phyloP scores from a whole-genome alignment of 2,113 vertebrate genomes.

The Coreoperca whiteheadi region DNA sequence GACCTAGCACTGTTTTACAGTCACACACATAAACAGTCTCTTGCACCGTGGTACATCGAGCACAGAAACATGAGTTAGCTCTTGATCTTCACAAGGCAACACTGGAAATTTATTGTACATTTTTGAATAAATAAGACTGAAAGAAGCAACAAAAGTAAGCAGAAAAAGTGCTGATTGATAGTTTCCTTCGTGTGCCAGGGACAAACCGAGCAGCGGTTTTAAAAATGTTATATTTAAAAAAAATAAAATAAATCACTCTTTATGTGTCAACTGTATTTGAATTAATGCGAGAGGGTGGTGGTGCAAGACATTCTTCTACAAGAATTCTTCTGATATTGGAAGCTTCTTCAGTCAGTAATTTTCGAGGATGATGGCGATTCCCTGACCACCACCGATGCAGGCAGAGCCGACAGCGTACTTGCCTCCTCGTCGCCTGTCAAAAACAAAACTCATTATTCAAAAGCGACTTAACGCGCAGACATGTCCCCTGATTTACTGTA shows the following conservation, averaged over 20 bases:
- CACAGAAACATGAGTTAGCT: conserved; percentile 16
- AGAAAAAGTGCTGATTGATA: not conserved
- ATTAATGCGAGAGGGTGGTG: not conserved
- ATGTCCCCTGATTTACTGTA: rapidly evolving
- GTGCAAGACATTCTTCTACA: conserved; percentile 11
- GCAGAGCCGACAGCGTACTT: conserved; percentile 94
- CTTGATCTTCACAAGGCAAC: conserved; percentile 23
- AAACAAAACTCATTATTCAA: conserved; percentile 17
- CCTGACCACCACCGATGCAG: conserved; percentile 97
- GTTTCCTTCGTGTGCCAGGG: not conserved
- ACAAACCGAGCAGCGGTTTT: not conserved
- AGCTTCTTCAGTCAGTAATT: conserved; percentile 82
- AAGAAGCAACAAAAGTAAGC: not conserved
- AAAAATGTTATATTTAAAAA: too few relatives aligned
- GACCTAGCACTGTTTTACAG: conserved; percentile 1
- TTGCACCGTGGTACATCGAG: not conserved
- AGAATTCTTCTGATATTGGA: not conserved
- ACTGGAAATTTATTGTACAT: not conserved
- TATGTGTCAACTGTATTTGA: not conserved
- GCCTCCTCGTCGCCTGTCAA: conserved; percentile 89
- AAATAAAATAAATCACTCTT: too few relatives aligned
- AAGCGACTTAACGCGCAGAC: not conserved
- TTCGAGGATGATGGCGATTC: conserved; percentile 93
- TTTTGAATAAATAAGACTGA: not conserved
- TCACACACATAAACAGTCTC: conserved; percentile 19